These are phyloP conservation scores for Centruroides sculpturatus DNA, from an alignment of 1,140 invertebrate species.

Conservation along the genomic window DNA sequence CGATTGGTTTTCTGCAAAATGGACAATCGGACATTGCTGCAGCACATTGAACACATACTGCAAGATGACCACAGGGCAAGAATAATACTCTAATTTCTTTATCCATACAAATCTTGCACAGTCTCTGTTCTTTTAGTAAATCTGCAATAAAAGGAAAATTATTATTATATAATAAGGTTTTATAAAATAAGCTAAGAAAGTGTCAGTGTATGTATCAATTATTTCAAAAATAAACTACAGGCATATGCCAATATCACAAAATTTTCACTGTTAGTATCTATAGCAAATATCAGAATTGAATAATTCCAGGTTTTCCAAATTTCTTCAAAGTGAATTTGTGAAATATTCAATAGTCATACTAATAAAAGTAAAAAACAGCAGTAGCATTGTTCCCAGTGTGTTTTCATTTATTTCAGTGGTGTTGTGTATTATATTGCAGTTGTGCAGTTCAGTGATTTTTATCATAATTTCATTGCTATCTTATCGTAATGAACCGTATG, in stretches of 20 bases:
- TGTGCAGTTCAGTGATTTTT: too few relatives aligned
- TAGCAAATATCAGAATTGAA: too few relatives aligned
- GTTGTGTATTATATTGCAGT: too few relatives aligned
- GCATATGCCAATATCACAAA: background rate
- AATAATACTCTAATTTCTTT: constrained; percentile 72
- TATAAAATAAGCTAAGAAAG: background rate
- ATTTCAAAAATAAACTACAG: background rate
- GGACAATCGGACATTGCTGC: constrained; percentile 60
- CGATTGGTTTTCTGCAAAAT: constrained; percentile 56
- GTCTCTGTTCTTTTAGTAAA: constrained; percentile 13
- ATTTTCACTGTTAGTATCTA: too few relatives aligned
- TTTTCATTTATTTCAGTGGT: too few relatives aligned
- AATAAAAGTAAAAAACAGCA: too few relatives aligned
- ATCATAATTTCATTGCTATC: too few relatives aligned
- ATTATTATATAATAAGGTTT: background rate
- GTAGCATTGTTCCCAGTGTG: too few relatives aligned
- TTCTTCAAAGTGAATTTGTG: too few relatives aligned
- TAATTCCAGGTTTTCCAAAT: too few relatives aligned
- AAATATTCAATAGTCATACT: too few relatives aligned
- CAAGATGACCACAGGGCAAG: constrained; percentile 77
- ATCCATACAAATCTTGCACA: constrained; percentile 88
- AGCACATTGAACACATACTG: constrained; percentile 70
- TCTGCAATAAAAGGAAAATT: background rate
- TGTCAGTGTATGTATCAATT: background rate
- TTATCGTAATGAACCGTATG: too few relatives aligned